These are phyloP conservation scores for Actinemys pallida DNA, from an alignment of 2,113 vertebrate species.

Conservation along the genomic window DNA sequence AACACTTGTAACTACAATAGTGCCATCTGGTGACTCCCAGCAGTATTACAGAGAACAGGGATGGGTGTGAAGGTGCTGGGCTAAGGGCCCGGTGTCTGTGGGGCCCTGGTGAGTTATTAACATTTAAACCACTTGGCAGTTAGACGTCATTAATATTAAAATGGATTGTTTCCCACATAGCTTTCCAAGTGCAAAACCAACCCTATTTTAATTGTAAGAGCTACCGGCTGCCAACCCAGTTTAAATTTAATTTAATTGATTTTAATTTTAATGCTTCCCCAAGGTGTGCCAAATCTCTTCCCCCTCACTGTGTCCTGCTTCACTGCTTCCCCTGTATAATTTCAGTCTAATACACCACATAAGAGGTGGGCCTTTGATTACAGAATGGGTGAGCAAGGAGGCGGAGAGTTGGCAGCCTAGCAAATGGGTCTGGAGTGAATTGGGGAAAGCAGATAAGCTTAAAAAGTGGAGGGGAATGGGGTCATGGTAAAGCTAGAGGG, in stretches of 20 bases:
- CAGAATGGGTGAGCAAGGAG: background rate
- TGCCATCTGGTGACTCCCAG: background rate
- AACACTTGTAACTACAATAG: background rate
- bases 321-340: background rate
- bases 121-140: background rate
- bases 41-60: background rate
- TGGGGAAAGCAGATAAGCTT: background rate
- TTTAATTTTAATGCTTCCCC: slow-evolving; percentile 35
- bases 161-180: slow-evolving; percentile 6
- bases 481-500: background rate
- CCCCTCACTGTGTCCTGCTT: background rate
- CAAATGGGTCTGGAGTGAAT: background rate
- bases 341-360: background rate
- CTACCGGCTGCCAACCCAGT: background rate
- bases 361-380: background rate
- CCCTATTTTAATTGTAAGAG: slow-evolving; percentile 41
- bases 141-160: slow-evolving; percentile 26
- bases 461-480: background rate
- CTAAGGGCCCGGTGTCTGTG: background rate
- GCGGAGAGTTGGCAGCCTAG: background rate
- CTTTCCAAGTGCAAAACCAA: slow-evolving; percentile 33
- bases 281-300: background rate
- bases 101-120: background rate
- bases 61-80: background rate
- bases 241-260: slow-evolving; percentile 24